Base-by-base conservation (phyloP, 2,113 vertebrate species). In the Patagioenas fasciata region DNA sequence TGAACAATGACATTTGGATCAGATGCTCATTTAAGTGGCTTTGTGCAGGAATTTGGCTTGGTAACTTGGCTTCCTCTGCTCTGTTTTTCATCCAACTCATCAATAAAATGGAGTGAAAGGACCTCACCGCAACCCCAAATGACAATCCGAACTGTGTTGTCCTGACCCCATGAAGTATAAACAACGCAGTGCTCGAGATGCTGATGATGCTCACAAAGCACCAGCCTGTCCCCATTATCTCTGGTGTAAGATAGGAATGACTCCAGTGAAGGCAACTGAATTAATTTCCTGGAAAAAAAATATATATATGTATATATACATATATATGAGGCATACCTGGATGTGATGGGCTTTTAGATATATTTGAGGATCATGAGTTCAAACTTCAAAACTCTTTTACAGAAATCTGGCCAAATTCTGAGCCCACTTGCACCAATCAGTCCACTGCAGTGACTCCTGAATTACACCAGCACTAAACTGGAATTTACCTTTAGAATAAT, bases 121-220 rank as follows among this genome's bases (percentile, higher is more conserved):
- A 32, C 24, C 54, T 67, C 20, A 5, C 3, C 85, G 64, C 36
- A 58, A 23, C 19, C 50, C 38, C 36, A 47, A 13, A 29, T 1
- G 14, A 12, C 38, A 53, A 1, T 0, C 0, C 38, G 29, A 42
- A 15, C 23, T 0, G 2, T 2, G 1, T 13, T 67, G 38, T 18
- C 34, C 62, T 60, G 42, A 31, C 17, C 54, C 71, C 20, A 1
- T n/a, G 56, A 75, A 29, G 57, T 38, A 57, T 19, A 13, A 47
- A 4, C 5, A 5, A 13, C 2, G 16, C n/a, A 16, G 24, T 4
- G 11, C 83, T 69, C 53, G 29, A 13, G 1, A 51, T 32, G 21
- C 25, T 47, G 28, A 1, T 28, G 25, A 10, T 50, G 15, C 44
- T 64, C 26, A 16, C 38, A 29, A n/a, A 74, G 16, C 58, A 15